Evolutionary conservation across 2,113 vertebrate species (phyloP), one percentile per base, ranked within the genome.

Genomic region (Phaethornis superciliosus): DNA sequence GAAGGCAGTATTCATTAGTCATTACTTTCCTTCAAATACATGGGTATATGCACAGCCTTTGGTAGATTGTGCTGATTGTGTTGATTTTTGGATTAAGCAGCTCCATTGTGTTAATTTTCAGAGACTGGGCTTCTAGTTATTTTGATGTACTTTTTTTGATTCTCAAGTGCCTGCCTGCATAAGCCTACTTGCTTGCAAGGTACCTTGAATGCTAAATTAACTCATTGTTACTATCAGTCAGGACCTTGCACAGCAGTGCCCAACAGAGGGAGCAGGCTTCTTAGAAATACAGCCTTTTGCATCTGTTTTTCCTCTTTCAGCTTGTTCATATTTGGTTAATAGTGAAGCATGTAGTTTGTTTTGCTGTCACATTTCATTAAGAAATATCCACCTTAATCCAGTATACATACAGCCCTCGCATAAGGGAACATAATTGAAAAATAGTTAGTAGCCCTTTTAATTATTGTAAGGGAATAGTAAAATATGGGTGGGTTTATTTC

Each of bases 201-300:
- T 33, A 4, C 37, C 47, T 18, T 15, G 81, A 60, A 7, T 40
- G 49, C 46, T 82, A 0, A 4, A 33, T 32, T 65, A 49, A 42
- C 26, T 51, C 35, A 5, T 10, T 21, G 40, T 30, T 65, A 4
- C 58, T 49, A 28, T 55, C 21, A 1, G 15, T 76, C 22, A n/a
- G 26, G 55, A 67, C 51, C n/a, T 63, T 85, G 79, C 20, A 8
- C 35, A 6, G 30, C 32, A 47, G 17, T 51, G 63, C 14, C 94
- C 96, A 82, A 26, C 33, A 94, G 96, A 89, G 93, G 96, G 93
- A 85, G 95, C 77, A 79, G 16, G 54, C 71, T 69, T 96, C 94
- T 80, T 75, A 86, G 28, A 3, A 91, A 86, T 88, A 17, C 10
- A 11, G 21, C 47, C 11, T 10, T 8, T 15, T 40, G 30, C 51